A percentile compares a stretch with the other conserved stretches of the same genome.
These are phyloP conservation scores for Drosophila infuscata DNA, from an alignment of 2,888 invertebrate genomes.

Conservation along the genomic window DNA sequence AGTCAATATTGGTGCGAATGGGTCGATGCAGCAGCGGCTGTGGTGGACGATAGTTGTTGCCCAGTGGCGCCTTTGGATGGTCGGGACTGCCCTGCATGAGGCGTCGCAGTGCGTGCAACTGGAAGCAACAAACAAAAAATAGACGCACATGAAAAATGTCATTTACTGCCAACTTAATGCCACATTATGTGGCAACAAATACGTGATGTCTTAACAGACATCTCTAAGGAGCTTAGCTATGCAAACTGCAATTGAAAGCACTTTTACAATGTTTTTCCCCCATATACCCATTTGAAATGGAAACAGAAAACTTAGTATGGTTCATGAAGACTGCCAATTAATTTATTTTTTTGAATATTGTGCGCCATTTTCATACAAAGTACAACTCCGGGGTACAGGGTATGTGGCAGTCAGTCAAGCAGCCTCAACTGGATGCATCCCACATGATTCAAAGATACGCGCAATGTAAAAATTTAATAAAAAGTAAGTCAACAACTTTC, in stretches of 20 bases:
- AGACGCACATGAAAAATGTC: background rate
- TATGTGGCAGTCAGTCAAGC: background rate
- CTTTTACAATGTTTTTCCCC: background rate
- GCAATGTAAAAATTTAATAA: constrained; percentile 1
- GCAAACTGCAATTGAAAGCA: background rate
- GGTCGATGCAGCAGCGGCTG: constrained; percentile 97
- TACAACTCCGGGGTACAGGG: background rate
- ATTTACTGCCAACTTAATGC: background rate
- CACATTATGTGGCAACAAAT: background rate
- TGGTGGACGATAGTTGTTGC: constrained; percentile 97
- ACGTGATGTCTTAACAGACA: background rate
- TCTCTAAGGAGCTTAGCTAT: background rate
- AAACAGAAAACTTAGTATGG: background rate
- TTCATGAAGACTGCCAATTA: background rate
- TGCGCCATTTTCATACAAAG: background rate
- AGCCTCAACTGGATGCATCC: background rate
- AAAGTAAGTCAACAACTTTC: constrained; percentile 4
- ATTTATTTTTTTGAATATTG: background rate
- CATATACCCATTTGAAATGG: background rate
- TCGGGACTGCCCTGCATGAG: constrained; percentile 95
- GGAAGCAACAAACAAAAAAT: constrained; percentile 41
- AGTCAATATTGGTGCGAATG: constrained; percentile 98
- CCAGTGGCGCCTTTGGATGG: constrained; percentile 95
- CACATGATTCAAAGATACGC: background rate
- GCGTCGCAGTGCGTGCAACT: constrained; percentile 93